These are phyloP conservation scores for Stercorarius parasiticus DNA, from an alignment of 2,113 vertebrate species.

Conservation along the genomic window DNA sequence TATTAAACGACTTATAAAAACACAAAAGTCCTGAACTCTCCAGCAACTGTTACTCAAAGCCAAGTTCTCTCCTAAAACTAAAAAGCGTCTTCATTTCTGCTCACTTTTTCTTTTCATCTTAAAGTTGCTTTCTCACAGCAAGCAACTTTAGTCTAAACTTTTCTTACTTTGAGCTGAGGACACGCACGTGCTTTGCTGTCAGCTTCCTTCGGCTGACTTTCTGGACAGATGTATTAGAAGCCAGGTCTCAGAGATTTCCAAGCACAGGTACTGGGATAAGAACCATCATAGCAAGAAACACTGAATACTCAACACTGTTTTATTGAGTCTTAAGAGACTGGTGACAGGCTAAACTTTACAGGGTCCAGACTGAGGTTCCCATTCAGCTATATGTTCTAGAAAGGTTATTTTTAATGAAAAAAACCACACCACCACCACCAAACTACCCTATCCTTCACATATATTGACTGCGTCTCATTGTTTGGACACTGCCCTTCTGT, in stretches of 20 bases:
- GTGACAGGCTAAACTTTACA: background rate
- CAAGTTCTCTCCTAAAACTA: background rate
- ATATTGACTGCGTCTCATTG: background rate
- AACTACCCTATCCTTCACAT: background rate
- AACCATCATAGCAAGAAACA: background rate
- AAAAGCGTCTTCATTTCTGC: background rate
- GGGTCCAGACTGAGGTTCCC: background rate
- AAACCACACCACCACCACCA: no score
- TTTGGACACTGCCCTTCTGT: background rate
- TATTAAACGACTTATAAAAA: background rate
- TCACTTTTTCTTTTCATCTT: background rate
- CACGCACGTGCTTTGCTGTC: accelerated
- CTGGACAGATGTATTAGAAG: background rate
- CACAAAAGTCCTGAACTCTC: background rate
- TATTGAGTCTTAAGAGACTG: background rate
- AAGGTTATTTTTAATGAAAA: background rate
- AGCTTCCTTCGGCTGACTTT: background rate
- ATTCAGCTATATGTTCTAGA: background rate
- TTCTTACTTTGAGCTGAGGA: background rate
- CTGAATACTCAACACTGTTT: background rate
- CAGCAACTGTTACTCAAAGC: background rate
- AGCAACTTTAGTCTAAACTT: background rate
- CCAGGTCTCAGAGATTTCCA: background rate
- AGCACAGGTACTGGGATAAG: background rate
- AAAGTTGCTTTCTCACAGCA: background rate